A percentile compares a stretch with the other conserved stretches of the same genome.
Conservation (phyloP, 2,113 vertebrate genomes). For the Nanorana parkeri region DNA sequence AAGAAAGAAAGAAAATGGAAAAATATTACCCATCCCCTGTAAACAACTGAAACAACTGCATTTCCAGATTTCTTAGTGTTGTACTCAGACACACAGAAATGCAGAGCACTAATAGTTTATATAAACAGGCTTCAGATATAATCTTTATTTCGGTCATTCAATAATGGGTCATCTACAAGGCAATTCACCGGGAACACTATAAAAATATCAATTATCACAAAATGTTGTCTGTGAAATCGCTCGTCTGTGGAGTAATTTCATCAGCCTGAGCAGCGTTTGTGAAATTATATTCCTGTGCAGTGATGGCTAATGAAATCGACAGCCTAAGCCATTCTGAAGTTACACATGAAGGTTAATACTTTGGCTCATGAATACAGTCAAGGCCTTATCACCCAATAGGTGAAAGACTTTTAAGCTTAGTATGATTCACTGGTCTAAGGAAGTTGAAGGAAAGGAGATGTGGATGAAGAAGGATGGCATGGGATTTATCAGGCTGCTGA, state of each 20-base stretch:
- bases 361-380: slow-evolving; percentile 1
- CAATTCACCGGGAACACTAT: slow-evolving; percentile 26
- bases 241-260: slow-evolving; percentile 39
- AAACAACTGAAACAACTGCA: no score
- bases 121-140: slow-evolving; percentile 24
- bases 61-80: neutral
- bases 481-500: slow-evolving; percentile 31
- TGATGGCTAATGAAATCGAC: slow-evolving; percentile 22
- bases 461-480: neutral
- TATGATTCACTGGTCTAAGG: neutral
- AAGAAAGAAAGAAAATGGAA: no score
- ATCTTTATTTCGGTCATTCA: slow-evolving; percentile 39
- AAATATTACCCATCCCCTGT: no score
- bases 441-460: neutral
- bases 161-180: slow-evolving; percentile 35
- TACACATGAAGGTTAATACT: slow-evolving; percentile 35
- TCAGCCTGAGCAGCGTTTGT: slow-evolving; percentile 33
- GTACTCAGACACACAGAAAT: neutral
- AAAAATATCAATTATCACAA: slow-evolving; percentile 47
- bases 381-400: neutral
- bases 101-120: slow-evolving; percentile 9
- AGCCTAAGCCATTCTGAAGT: slow-evolving; percentile 29
- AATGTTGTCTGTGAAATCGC: slow-evolving; percentile 15
- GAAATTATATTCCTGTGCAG: slow-evolving; percentile 47
- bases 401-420: neutral